Evolutionary conservation across 1,140 invertebrate genomes (phyloP).

Genomic region (Anoplophora glabripennis): DNA sequence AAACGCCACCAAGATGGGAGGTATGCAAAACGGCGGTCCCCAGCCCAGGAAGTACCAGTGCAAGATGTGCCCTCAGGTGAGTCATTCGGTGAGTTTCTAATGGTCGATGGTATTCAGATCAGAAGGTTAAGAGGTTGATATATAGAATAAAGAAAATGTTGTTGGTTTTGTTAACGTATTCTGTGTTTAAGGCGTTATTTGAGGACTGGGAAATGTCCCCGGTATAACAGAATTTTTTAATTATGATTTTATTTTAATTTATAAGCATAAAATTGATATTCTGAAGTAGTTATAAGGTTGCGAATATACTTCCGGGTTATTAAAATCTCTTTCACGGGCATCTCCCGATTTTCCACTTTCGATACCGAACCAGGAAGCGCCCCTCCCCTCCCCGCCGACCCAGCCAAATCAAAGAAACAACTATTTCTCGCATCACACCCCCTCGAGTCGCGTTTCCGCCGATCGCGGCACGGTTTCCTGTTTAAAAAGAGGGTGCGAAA

Average conservation of each 20-base stretch:
- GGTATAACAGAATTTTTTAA: too few relatives aligned
- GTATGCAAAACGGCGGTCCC: constrained; percentile 56
- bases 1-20: constrained; percentile 69
- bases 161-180: too few relatives aligned
- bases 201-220: too few relatives aligned
- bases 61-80: constrained; percentile 98
- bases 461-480: constrained; percentile 27
- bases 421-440: constrained; percentile 15
- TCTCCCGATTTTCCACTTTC: constrained; percentile 4
- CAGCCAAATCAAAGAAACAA: constrained; percentile 16
- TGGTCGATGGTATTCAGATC: background rate
- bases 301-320: too few relatives aligned
- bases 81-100: constrained; percentile 40
- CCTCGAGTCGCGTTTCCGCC: constrained; percentile 26
- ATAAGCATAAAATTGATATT: too few relatives aligned
- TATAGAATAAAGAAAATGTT: background rate
- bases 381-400: constrained; percentile 11
- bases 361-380: background rate
- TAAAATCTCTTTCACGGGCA: too few relatives aligned
- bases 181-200: too few relatives aligned
- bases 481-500: constrained; percentile 36
- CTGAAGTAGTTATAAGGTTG: too few relatives aligned
- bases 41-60: constrained; percentile 86
- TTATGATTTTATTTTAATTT: too few relatives aligned
- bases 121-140: background rate